Percentiles rank a stretch among this genome's conserved stretches.
Conservation (phyloP, 2,797 vertebrate genomes). For the Champsocephalus gunnari region DNA sequence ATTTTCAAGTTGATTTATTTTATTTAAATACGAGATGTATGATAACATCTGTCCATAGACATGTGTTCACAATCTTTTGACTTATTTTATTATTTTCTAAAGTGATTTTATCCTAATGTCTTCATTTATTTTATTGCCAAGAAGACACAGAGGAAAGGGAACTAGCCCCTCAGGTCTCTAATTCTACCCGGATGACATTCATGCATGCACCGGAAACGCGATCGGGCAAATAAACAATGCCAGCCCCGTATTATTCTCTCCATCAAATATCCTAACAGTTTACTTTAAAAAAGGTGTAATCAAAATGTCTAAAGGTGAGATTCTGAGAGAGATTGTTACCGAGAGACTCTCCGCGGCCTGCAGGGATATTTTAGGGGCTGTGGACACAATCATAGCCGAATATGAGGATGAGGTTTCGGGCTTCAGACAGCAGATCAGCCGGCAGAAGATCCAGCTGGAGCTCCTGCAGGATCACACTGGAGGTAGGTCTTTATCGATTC, state of each 20-base stretch:
- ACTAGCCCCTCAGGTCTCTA: accelerated
- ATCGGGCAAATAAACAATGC: background rate
- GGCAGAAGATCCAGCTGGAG: constrained; percentile 59
- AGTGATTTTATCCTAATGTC: background rate
- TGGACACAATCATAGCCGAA: constrained; percentile 46
- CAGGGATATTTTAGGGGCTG: constrained; percentile 53
- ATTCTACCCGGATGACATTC: constrained; percentile 28
- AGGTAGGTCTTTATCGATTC: constrained; percentile 6
- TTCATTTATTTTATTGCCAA: background rate
- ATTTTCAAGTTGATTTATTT: too few species aligned
- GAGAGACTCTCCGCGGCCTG: constrained; percentile 52
- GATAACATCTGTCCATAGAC: too few species aligned
- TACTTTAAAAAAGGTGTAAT: background rate
- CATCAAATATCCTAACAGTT: accelerated
- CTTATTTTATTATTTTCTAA: background rate
- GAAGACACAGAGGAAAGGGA: background rate
- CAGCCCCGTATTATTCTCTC: accelerated
- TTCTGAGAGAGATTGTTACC: constrained; percentile 16
- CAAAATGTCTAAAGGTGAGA: background rate
- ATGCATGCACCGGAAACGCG: background rate
- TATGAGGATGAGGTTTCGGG: constrained; percentile 66
- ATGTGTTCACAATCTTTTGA: too few species aligned
- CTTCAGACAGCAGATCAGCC: constrained; percentile 43
- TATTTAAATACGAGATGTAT: too few species aligned
- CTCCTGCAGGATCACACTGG: background rate